Percentiles rank a stretch among this genome's conserved stretches.
Conservation (phyloP, 2,888 invertebrate genomes). For the Mellilla xanthometata region DNA sequence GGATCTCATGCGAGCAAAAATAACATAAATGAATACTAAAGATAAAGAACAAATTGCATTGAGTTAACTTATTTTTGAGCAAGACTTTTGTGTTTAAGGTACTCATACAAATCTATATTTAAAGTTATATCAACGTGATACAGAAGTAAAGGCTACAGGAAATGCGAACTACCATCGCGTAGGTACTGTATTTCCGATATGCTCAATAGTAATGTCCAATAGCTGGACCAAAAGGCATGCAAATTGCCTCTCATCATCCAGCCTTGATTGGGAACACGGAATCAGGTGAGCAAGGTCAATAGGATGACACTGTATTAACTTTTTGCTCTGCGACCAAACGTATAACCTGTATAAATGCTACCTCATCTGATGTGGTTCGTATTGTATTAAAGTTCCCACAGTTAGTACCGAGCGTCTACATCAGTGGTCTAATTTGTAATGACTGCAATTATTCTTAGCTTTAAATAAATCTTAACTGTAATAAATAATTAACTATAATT, state of each 20-base stretch:
- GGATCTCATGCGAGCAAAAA: background rate
- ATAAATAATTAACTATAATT: too few relatives aligned
- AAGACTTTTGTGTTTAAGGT: too few relatives aligned
- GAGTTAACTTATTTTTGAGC: too few relatives aligned
- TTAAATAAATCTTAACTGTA: too few relatives aligned
- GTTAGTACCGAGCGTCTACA: slow-evolving; percentile 4
- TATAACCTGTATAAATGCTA: background rate
- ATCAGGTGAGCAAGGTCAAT: slow-evolving; percentile 55
- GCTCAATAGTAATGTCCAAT: slow-evolving; percentile 8
- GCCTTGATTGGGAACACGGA: slow-evolving; percentile 62
- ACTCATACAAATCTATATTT: too few relatives aligned
- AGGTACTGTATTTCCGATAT: slow-evolving; percentile 5
- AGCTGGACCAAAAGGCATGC: slow-evolving; percentile 16
- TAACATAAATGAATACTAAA: too few relatives aligned
- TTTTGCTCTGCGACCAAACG: slow-evolving; percentile 37
- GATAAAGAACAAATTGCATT: too few relatives aligned
- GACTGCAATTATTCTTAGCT: too few relatives aligned
- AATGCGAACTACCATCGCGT: background rate
- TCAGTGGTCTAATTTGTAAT: too few relatives aligned
- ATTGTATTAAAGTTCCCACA: slow-evolving; percentile 26
- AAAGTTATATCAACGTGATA: too few relatives aligned
- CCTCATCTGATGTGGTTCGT: slow-evolving; percentile 1
- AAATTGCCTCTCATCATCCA: slow-evolving; percentile 24
- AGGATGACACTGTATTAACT: slow-evolving; percentile 51
- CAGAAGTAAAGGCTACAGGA: background rate